phyloP scores from a whole-genome alignment of 2,888 invertebrate genomes.

The Phaonia tiefii region DNA sequence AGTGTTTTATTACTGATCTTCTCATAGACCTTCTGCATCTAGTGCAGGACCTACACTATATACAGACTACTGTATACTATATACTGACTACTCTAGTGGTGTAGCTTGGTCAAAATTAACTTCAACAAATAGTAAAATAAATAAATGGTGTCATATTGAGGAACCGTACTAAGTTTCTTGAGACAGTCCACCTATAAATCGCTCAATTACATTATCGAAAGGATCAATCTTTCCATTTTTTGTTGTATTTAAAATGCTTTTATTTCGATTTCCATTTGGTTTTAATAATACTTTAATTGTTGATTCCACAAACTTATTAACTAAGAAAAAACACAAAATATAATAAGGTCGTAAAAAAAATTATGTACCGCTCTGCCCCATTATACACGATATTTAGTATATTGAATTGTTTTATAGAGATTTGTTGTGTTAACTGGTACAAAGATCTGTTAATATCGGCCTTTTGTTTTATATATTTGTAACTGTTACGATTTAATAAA shows the following conservation, averaged over 20 bases:
- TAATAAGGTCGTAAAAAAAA: constrained; percentile 2
- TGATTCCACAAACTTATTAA: neutral
- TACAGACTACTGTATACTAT: no score
- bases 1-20: no score
- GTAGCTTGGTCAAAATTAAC: no score
- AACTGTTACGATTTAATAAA: constrained; percentile 70
- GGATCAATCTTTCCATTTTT: constrained; percentile 5
- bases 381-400: constrained; percentile 40
- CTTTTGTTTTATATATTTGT: constrained; percentile 18
- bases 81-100: no score
- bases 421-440: constrained; percentile 57
- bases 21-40: no score
- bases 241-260: constrained; percentile 31
- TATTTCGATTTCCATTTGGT: constrained; percentile 7
- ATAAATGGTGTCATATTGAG: no score
- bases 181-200: neutral
- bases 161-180: no score
- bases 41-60: no score
- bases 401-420: constrained; percentile 66
- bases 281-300: neutral
- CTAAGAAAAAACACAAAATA: neutral
- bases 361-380: constrained; percentile 61
- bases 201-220: neutral
- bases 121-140: no score
- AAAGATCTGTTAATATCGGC: neutral